A percentile compares a stretch with the other conserved stretches of the same genome.
These are phyloP conservation scores for Cephus runcator DNA, from an alignment of 2,888 invertebrate species.

Conservation along the genomic window DNA sequence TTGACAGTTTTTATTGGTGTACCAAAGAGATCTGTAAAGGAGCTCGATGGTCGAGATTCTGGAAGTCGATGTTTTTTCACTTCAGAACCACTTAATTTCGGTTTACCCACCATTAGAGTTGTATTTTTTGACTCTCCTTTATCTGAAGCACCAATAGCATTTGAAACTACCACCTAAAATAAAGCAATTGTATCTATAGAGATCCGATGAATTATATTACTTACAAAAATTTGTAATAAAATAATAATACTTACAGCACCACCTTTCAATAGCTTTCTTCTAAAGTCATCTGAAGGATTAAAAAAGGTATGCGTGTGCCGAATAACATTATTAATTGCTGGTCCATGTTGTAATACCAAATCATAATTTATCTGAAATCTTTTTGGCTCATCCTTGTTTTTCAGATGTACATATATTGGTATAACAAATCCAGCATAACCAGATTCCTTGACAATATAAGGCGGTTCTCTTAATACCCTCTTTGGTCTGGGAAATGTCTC, in stretches of 20 bases:
- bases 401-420: slow-evolving; percentile 89
- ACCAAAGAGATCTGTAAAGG: slow-evolving; percentile 86
- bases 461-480: slow-evolving; percentile 91
- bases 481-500: slow-evolving; percentile 93
- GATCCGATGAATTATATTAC: slow-evolving; percentile 4
- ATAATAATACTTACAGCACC: slow-evolving; percentile 74
- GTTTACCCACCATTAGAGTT: slow-evolving; percentile 75
- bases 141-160: slow-evolving; percentile 71
- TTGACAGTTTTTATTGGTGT: slow-evolving; percentile 83
- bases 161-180: slow-evolving; percentile 61
- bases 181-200: slow-evolving; percentile 13
- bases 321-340: slow-evolving; percentile 76
- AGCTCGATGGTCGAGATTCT: slow-evolving; percentile 69
- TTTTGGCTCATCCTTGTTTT: slow-evolving; percentile 90
- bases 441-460: slow-evolving; percentile 90
- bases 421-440: slow-evolving; percentile 95
- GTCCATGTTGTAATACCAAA: slow-evolving; percentile 82
- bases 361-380: slow-evolving; percentile 84
- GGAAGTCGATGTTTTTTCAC: slow-evolving; percentile 57
- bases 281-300: slow-evolving; percentile 90
- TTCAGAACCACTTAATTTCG: slow-evolving; percentile 72
- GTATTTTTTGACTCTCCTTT: slow-evolving; percentile 70
- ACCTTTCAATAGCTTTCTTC: slow-evolving; percentile 85
- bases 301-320: slow-evolving; percentile 87
- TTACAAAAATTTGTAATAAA: background rate